A percentile compares a stretch with the other conserved stretches of the same genome.
These are phyloP conservation scores for Lepetodrilus schrolli DNA, from an alignment of 2,888 invertebrate genomes.

Conservation along the genomic window DNA sequence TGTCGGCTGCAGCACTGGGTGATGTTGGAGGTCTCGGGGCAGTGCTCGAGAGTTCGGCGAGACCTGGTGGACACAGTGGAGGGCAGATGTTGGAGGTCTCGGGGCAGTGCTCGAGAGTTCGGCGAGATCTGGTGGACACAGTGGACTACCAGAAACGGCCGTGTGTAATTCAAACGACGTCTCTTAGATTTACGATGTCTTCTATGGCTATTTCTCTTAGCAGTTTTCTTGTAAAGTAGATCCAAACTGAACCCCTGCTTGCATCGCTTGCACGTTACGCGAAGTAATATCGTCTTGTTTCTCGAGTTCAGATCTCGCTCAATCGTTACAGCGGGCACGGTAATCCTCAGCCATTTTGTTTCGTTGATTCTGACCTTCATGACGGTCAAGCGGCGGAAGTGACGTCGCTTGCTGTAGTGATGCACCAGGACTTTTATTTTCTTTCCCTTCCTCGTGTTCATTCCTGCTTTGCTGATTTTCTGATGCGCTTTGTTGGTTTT, in stretches of 20 bases:
- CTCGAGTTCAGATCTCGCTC: constrained; percentile 13
- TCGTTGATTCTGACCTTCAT: constrained; percentile 2
- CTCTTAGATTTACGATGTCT: neutral
- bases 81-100: neutral
- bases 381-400: neutral
- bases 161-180: constrained; percentile 8
- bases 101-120: neutral
- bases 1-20: constrained; percentile 6
- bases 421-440: constrained; percentile 11
- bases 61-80: neutral
- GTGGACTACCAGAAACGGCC: constrained; percentile 20
- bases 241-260: neutral
- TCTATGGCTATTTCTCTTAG: neutral
- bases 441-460: neutral
- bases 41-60: neutral
- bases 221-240: constrained; percentile 11
- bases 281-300: constrained; percentile 14
- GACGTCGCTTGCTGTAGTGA: neutral
- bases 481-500: too few species aligned
- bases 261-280: constrained; percentile 15
- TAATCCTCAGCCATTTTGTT: constrained; percentile 28
- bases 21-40: neutral
- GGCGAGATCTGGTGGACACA: neutral
- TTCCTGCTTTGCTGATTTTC: constrained; percentile 2
- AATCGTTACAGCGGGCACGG: neutral